These are phyloP conservation scores for Charanyca ferruginea DNA, from an alignment of 2,888 invertebrate genomes.

Conservation along the genomic window DNA sequence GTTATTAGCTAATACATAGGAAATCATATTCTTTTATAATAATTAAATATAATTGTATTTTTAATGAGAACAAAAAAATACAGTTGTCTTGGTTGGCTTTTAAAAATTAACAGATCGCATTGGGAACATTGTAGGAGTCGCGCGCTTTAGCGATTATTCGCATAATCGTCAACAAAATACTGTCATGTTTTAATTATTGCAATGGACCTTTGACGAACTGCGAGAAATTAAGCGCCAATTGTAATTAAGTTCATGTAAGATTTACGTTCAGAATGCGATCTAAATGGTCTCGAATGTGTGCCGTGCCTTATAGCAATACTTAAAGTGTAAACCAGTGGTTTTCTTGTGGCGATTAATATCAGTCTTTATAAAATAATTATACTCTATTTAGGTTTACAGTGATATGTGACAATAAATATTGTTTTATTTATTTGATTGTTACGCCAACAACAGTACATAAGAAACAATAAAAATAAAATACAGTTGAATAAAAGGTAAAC, in stretches of 20 bases:
- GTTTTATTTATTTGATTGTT: no score
- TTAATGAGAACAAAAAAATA: conserved; percentile 60
- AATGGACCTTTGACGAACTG: conserved; percentile 45
- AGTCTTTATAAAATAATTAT: conserved; percentile 24
- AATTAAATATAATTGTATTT: conserved; percentile 61
- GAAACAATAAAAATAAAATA: no score
- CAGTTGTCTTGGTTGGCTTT: conserved; percentile 61
- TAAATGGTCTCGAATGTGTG: conserved; percentile 48
- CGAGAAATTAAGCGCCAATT: conserved; percentile 3
- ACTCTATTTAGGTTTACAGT: not conserved
- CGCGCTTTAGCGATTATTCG: conserved; percentile 8
- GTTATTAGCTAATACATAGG: conserved; percentile 70
- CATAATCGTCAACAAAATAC: conserved; percentile 54
- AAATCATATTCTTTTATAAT: conserved; percentile 61
- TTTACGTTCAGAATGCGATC: conserved; percentile 37
- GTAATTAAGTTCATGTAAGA: conserved; percentile 15
- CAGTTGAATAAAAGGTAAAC: no score
- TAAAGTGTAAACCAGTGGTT: conserved; percentile 48
- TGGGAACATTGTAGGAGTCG: conserved; percentile 10
- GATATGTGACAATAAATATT: not conserved
- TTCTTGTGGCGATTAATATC: not conserved
- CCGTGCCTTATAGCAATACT: conserved; percentile 42
- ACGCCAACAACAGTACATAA: no score
- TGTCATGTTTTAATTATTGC: conserved; percentile 54
- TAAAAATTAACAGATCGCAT: conserved; percentile 43